Conservation (phyloP, 2,888 invertebrate genomes). For the Fragum whitleyi region DNA sequence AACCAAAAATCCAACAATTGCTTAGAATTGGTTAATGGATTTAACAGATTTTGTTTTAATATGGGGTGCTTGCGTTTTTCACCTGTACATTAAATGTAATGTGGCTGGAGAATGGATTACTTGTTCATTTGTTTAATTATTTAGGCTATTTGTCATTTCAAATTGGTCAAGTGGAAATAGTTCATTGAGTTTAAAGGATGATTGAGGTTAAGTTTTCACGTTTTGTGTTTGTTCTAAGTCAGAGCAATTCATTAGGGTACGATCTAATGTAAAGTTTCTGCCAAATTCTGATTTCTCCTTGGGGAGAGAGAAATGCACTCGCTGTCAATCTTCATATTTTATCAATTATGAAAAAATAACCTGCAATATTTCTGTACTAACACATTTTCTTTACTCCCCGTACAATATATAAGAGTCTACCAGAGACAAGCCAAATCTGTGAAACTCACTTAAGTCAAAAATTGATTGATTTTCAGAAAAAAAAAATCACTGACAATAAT, state of each 20-base stretch:
- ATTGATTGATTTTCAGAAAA: too few relatives aligned
- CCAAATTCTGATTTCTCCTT: conserved; percentile 11
- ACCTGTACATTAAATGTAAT: neutral
- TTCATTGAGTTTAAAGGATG: neutral
- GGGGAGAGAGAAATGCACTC: neutral
- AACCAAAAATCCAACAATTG: neutral
- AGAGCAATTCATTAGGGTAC: neutral
- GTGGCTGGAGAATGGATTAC: neutral
- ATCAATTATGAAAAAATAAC: conserved; percentile 6
- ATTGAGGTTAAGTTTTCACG: too few relatives aligned
- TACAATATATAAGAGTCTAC: too few relatives aligned
- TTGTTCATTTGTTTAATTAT: neutral
- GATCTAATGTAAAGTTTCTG: neutral
- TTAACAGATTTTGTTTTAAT: neutral
- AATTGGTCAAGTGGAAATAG: neutral
- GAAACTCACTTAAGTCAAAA: too few relatives aligned
- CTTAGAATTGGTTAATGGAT: neutral
- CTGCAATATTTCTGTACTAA: too few relatives aligned
- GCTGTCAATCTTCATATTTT: conserved; percentile 16
- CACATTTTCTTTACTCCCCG: too few relatives aligned
- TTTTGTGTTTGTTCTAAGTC: neutral
- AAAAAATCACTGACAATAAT: too few relatives aligned
- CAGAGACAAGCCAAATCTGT: too few relatives aligned
- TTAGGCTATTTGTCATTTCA: neutral
- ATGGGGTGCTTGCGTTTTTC: conserved; percentile 4